Base-by-base conservation (phyloP, 2,797 vertebrate species). In the Sebastes vulpes region DNA sequence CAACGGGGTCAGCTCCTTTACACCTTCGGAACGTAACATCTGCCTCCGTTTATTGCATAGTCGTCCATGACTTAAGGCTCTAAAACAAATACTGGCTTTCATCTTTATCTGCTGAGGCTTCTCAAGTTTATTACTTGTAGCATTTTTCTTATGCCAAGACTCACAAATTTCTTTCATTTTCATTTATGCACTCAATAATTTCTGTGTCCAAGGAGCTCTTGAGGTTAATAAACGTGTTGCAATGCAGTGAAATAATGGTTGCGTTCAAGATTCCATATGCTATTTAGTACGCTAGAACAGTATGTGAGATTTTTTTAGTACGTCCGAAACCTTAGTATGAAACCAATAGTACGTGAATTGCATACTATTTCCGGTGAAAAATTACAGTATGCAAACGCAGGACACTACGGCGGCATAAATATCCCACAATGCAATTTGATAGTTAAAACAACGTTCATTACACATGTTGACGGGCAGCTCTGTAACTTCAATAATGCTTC, bases 151-250 rank as follows among this genome's bases (percentile, higher is more conserved):
- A 48, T 31, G 28, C 20, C 28, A 32, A 29, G 29, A 50, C 46
- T 66, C 25, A 50, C 20, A 72, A 69, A 66, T 60, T 35, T 54
- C n/a, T 9, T 50, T 50, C n/a, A 20, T 50, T 50, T 50, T 20
- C 65, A 67, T 88, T 84, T 72, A 61, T 72, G 31, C 60, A 71
- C 74, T 54, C 5, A 67, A n/a, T 46, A 50, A 46, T 64, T 71
- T 75, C 5, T 21, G 20, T 60, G 20, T 57, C 69, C 54, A 57
- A 35, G 20, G 52, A 72, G 67, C 72, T 79, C 65, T 66, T 54
- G 59, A 38, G 72, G 32, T 75, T 72, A 57, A 71, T 82, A 75
- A 66, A 72, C 42, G 28, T n/a, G 31, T 75, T 70, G 12, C 84
- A 74, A 66, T 70, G 54, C 29, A 23, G 73, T 53, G 50, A 81